Conservation (phyloP, 2,888 invertebrate species). For the Coenonympha arcania region DNA sequence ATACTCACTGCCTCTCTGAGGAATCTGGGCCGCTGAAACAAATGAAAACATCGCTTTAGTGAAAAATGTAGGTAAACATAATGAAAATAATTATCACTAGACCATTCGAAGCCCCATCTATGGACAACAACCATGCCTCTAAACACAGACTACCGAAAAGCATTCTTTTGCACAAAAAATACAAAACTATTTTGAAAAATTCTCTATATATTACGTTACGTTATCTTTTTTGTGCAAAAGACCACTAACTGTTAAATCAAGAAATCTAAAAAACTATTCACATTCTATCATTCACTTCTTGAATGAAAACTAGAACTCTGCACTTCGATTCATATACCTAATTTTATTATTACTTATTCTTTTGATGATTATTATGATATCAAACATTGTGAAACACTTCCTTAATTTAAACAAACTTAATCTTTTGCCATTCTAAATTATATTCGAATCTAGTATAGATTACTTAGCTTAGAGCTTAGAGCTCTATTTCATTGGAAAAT, state of each 20-base stretch:
- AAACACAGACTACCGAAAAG: slow-evolving; percentile 47
- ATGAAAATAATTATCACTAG: slow-evolving; percentile 10
- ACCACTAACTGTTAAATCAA: slow-evolving; percentile 23
- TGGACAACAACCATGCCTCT: slow-evolving; percentile 68
- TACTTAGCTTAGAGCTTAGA: neutral
- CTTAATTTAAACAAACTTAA: neutral
- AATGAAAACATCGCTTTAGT: slow-evolving; percentile 51
- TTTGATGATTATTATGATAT: neutral
- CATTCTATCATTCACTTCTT: slow-evolving; percentile 25
- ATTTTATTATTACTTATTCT: neutral
- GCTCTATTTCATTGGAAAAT: neutral
- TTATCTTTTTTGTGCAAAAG: slow-evolving; percentile 20
- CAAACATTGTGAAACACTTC: slow-evolving; percentile 15
- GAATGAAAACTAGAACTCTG: slow-evolving; percentile 17
- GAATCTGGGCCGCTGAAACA: slow-evolving; percentile 90
- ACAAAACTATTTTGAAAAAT: neutral
- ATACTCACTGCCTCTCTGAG: slow-evolving; percentile 91
- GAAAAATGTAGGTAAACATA: slow-evolving; percentile 9
- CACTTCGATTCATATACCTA: neutral
- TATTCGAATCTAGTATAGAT: neutral
- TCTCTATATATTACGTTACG: neutral
- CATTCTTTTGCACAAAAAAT: slow-evolving; percentile 40
- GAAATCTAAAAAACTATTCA: slow-evolving; percentile 25
- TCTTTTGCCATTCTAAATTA: neutral
- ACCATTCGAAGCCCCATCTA: slow-evolving; percentile 42